Conservation (phyloP, 2,888 invertebrate species). For the Dusona sp. region DNA sequence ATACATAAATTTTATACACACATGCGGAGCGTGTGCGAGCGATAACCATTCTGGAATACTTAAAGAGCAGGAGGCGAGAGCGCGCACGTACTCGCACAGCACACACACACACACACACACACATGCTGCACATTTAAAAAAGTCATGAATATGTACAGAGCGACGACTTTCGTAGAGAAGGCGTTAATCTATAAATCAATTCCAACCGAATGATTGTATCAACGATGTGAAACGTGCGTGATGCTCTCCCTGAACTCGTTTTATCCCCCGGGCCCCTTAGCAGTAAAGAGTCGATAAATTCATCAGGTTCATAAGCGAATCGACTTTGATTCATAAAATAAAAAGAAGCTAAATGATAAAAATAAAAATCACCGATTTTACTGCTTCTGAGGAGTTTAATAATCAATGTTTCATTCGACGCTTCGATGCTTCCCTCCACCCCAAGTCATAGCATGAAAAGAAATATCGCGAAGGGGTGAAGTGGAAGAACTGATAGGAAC, state of each 20-base stretch:
- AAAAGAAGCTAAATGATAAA: conserved; percentile 20
- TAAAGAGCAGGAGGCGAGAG: conserved; percentile 34
- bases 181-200: conserved; percentile 69
- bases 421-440: conserved; percentile 20
- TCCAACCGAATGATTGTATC: conserved; percentile 63
- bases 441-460: background rate
- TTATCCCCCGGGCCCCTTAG: background rate
- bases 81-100: conserved; percentile 15
- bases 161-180: conserved; percentile 35
- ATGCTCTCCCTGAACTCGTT: conserved; percentile 33
- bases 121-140: background rate
- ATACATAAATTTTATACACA: conserved; percentile 22
- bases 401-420: conserved; percentile 46
- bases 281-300: conserved; percentile 61
- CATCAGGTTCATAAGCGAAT: conserved; percentile 64
- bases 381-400: conserved; percentile 44
- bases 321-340: conserved; percentile 50
- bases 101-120: background rate
- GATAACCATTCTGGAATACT: conserved; percentile 48
- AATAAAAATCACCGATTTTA: conserved; percentile 17
- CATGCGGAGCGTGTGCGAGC: conserved; percentile 46
- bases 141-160: conserved; percentile 4
- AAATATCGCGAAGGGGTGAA: conserved; percentile 24
- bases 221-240: conserved; percentile 59
- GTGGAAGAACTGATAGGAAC: conserved; percentile 44